These are phyloP conservation scores for Thumatha senex DNA, from an alignment of 2,888 invertebrate genomes.

Conservation along the genomic window DNA sequence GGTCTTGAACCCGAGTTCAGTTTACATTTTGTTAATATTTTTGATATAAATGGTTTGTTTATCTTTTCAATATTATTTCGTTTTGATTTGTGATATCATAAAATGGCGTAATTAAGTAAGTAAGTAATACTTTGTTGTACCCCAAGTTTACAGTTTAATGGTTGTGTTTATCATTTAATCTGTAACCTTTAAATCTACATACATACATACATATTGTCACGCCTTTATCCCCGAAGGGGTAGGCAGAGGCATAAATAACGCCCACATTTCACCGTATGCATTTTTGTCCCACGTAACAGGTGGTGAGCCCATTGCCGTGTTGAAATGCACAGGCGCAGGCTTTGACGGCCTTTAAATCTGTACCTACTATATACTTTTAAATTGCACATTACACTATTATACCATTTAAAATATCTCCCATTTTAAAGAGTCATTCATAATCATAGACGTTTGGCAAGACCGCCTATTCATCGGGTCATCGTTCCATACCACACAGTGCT, in stretches of 20 bases:
- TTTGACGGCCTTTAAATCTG: background rate
- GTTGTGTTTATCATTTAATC: too few species aligned
- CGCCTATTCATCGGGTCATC: slow-evolving; percentile 39
- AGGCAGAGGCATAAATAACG: too few species aligned
- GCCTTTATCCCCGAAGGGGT: too few species aligned
- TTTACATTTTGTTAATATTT: slow-evolving; percentile 7
- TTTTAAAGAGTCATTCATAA: background rate
- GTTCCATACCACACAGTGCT: slow-evolving; percentile 52
- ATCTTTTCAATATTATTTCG: background rate
- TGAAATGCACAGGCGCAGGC: too few species aligned
- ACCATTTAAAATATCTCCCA: background rate
- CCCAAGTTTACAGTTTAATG: too few species aligned
- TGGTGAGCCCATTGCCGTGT: too few species aligned
- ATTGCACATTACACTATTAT: background rate
- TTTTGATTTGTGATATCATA: background rate
- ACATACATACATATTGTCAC: too few species aligned
- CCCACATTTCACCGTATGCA: too few species aligned
- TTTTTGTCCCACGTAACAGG: too few species aligned
- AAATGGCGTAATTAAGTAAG: background rate
- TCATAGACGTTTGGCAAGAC: slow-evolving; percentile 10
- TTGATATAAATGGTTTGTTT: slow-evolving; percentile 20
- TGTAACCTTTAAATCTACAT: too few species aligned
- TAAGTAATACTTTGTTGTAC: too few species aligned
- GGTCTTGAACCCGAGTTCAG: slow-evolving; percentile 26
- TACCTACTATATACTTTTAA: background rate